Percentiles rank a stretch among this genome's conserved stretches.
Evolutionary conservation across 2,888 invertebrate species (phyloP).

Genomic region (Mythimna albipuncta): DNA sequence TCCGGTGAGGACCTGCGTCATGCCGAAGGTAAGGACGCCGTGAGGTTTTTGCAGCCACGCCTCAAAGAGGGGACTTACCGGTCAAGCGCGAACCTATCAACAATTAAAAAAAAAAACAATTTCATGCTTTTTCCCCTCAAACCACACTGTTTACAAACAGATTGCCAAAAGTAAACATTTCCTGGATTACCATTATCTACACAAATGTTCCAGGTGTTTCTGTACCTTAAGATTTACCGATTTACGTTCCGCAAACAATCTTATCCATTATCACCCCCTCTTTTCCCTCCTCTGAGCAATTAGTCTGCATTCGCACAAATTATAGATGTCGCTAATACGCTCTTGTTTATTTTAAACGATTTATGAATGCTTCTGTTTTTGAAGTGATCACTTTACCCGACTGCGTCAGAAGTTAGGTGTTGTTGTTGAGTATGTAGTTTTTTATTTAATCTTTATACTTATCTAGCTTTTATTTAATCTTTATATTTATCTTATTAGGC

Average conservation of each 20-base stretch:
- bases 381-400: neutral
- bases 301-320: conserved; percentile 49
- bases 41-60: too few relatives aligned
- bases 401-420: too few relatives aligned
- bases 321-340: conserved; percentile 31
- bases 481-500: too few relatives aligned
- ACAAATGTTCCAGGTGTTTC: conserved; percentile 38
- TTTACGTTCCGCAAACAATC: conserved; percentile 42
- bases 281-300: conserved; percentile 12
- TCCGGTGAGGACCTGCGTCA: too few relatives aligned
- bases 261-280: conserved; percentile 38
- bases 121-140: neutral
- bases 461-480: too few relatives aligned
- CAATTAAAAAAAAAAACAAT: too few relatives aligned
- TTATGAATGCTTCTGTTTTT: conserved; percentile 12
- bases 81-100: too few relatives aligned
- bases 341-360: conserved; percentile 19
- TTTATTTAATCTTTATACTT: too few relatives aligned
- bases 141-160: neutral
- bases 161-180: conserved; percentile 13
- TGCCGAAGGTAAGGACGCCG: too few relatives aligned
- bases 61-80: too few relatives aligned
- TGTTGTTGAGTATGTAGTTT: too few relatives aligned
- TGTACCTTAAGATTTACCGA: conserved; percentile 23
- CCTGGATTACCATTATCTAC: conserved; percentile 24